Base-by-base conservation (phyloP, 2,888 invertebrate genomes). In the Caenorhabditis japonica region DNA sequence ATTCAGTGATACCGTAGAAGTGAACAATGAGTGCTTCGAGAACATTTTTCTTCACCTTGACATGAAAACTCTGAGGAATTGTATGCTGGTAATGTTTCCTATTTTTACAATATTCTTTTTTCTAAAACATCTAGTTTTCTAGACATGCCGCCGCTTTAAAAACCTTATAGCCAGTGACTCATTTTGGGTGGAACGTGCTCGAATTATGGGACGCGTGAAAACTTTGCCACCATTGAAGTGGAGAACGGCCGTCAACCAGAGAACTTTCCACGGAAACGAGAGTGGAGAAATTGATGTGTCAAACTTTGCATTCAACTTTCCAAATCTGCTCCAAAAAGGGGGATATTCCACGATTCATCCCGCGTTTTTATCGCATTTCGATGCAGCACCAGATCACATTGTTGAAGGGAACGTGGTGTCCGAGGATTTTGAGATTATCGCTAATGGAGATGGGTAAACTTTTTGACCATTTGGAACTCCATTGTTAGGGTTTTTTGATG, bases 171-270 rank as follows among this genome's bases (percentile, higher is more conserved):
- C 49, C 3, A 39, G 7, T 15, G 36, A 56, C 36, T 15, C 56
- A 4, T 71, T 62, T 17, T 71, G 61, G 61, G 44, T 62, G 4
- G 56, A 71, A 19, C 43, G 38, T n/a, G 61, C 70, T 4, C 41
- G 56, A 17, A 8, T 34, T 12, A 12, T 12, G 0, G 10, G 13
- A 1, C 19, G 10, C 17, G 17, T 19, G 12, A 19, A 55, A 12
- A 55, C 46, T 33, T 12, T 70, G 4, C 70, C 70, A 36, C 36
- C 60, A 7, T n/a, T 60, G n/a, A 27, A 4, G 13, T 70, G 70
- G 70, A 55, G 61, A 60, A 43, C 44, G 21, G 58, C 58, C 7
- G 44, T 21, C 1, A n/a, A 4, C 2, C 34, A 51, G 33, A 58
- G 58, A 21, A 52, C 36, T 15, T 68, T 68, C 51, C 17, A 19